phyloP scores from a whole-genome alignment of 2,797 vertebrate genomes.

The Cygnus olor region DNA sequence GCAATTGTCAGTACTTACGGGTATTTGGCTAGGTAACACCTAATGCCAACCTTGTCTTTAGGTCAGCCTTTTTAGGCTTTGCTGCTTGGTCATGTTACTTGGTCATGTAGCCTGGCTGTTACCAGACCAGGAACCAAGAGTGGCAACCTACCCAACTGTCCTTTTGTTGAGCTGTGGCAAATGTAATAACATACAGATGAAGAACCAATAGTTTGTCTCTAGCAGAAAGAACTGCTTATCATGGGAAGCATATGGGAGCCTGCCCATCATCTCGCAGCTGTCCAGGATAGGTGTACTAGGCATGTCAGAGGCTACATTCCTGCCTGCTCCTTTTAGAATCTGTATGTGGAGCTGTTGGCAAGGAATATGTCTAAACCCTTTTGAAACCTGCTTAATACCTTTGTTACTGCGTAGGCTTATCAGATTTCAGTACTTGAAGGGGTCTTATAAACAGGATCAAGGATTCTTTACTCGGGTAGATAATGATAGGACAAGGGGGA shows the following conservation, averaged over 20 bases:
- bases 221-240: background rate
- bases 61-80: background rate
- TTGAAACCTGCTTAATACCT: background rate
- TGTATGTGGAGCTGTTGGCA: rapidly evolving
- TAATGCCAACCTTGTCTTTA: background rate
- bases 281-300: background rate
- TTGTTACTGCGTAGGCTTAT: background rate
- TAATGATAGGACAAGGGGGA: too few relatives aligned
- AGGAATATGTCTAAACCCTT: background rate
- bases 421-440: too few relatives aligned
- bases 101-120: background rate
- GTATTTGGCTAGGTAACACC: background rate
- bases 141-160: rapidly evolving
- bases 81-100: background rate
- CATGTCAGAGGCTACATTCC: background rate
- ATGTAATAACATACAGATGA: rapidly evolving
- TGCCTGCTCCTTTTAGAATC: rapidly evolving
- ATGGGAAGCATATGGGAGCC: rapidly evolving
- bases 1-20: rapidly evolving
- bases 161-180: background rate
- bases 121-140: rapidly evolving
- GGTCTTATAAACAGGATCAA: too few relatives aligned
- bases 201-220: background rate
- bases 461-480: too few relatives aligned
- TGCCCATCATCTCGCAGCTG: background rate